These are phyloP conservation scores for Lobophora halterata DNA, from an alignment of 2,888 invertebrate genomes.

Conservation along the genomic window DNA sequence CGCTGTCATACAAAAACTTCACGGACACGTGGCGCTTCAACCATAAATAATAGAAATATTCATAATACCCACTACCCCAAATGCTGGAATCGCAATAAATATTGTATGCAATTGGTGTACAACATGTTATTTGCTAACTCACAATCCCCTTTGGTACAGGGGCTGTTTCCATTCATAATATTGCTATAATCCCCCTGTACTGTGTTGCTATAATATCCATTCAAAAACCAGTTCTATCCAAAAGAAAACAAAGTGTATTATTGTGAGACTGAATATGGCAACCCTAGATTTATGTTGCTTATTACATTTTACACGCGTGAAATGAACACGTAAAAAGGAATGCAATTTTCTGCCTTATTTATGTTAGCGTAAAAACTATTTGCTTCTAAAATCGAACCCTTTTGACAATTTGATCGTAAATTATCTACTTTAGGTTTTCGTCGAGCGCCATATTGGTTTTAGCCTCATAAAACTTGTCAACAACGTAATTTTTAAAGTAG, in stretches of 20 bases:
- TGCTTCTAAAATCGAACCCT: constrained; percentile 48
- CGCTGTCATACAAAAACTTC: constrained; percentile 4
- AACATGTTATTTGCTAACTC: constrained; percentile 70
- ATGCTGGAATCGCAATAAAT: constrained; percentile 66
- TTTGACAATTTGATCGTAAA: constrained; percentile 66
- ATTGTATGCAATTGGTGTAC: constrained; percentile 64
- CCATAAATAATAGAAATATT: constrained; percentile 44
- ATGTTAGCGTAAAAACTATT: constrained; percentile 52
- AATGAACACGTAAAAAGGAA: constrained; percentile 62
- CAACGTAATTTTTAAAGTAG: constrained; percentile 33
- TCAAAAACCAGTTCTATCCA: constrained; percentile 43
- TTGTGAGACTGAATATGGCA: constrained; percentile 28
- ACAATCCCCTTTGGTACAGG: constrained; percentile 56
- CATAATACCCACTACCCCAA: constrained; percentile 57
- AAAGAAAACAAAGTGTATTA: constrained; percentile 22
- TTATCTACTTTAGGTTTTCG: constrained; percentile 70
- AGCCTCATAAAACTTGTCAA: constrained; percentile 62
- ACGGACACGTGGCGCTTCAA: constrained; percentile 13
- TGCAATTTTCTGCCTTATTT: constrained; percentile 64
- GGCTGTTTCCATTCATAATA: constrained; percentile 70
- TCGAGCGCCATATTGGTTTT: constrained; percentile 70
- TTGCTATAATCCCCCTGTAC: constrained; percentile 55
- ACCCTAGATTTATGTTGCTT: constrained; percentile 71
- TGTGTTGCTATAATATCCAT: constrained; percentile 33
- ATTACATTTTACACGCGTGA: constrained; percentile 75